Evolutionary conservation across 2,888 invertebrate genomes (phyloP), one percentile per base, ranked within the genome.

Genomic region (Troides oblongomaculatus): DNA sequence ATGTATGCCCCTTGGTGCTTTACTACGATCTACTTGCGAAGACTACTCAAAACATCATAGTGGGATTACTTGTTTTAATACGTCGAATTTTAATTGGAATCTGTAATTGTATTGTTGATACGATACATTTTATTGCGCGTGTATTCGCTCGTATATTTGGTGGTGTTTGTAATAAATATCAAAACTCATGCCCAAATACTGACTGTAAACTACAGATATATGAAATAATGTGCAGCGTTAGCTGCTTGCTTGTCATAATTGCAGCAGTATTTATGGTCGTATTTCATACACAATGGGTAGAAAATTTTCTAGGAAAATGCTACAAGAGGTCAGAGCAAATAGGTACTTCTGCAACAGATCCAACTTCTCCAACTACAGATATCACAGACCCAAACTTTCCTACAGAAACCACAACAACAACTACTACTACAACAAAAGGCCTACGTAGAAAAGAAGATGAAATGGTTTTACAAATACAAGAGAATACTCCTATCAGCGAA

Each of bases 211-310:
- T 64, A 36, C 46, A 67, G 57, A 30, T 36, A 36, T 67, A 67
- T 36, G 57, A 67, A 59, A 67, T 70, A 53, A 70, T 70, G 70
- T 70, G 67, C 61, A 65, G 57, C n/a, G 66, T 69, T 53, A 66
- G 66, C 66, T 71, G 69, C 64, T 63, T 69, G 56, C 25, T 66
- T 17, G 30, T 69, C 18, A 46, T 72, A 62, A 30, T 67, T 30
- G 46, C 63, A 14, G 68, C 63, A 7, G 36, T 73, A 12, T 65
- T 73, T n/a, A 61, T 72, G 56, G 30, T 74, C 43, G 25, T 70
- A 68, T 73, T 64, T 68, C 58, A 69, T 39, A 71, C 73, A 14
- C 56, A 72, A 43, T 73, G 70, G 71, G 36, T 73, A 17, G 71
- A 73, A 43, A 69, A 50, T 46, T 21, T 72, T 56, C 39, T 69